Conservation (phyloP, 2,797 vertebrate genomes). For the Acanthis flammea region DNA sequence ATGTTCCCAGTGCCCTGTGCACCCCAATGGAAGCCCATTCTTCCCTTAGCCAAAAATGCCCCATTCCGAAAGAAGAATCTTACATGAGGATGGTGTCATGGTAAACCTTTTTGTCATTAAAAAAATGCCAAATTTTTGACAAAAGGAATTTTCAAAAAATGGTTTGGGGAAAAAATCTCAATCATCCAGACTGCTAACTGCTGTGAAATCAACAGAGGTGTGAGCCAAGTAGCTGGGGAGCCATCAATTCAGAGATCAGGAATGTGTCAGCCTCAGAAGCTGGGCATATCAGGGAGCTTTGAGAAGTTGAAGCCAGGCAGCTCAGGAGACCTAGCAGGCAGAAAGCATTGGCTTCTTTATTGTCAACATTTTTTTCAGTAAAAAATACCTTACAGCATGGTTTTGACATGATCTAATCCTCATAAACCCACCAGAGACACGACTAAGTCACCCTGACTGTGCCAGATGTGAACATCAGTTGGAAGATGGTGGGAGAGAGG, state of each 20-base stretch:
- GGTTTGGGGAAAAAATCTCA: not conserved
- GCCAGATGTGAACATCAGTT: not conserved
- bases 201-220: not conserved
- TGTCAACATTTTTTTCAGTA: not conserved
- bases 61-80: not conserved
- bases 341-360: not conserved
- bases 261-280: not conserved
- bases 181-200: not conserved
- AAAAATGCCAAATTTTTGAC: not conserved
- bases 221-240: not conserved
- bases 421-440: not conserved
- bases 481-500: not conserved
- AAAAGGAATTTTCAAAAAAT: not conserved
- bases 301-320: not conserved
- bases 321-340: not conserved
- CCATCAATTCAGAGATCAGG: not conserved
- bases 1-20: fast-evolving
- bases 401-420: not conserved
- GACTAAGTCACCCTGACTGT: not conserved
- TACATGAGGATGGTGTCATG: not conserved
- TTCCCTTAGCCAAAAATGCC: not conserved
- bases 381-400: not conserved
- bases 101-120: not conserved
- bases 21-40: fast-evolving
- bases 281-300: not conserved